Base-by-base conservation (phyloP, 2,888 invertebrate genomes). In the Phengaris alcon region DNA sequence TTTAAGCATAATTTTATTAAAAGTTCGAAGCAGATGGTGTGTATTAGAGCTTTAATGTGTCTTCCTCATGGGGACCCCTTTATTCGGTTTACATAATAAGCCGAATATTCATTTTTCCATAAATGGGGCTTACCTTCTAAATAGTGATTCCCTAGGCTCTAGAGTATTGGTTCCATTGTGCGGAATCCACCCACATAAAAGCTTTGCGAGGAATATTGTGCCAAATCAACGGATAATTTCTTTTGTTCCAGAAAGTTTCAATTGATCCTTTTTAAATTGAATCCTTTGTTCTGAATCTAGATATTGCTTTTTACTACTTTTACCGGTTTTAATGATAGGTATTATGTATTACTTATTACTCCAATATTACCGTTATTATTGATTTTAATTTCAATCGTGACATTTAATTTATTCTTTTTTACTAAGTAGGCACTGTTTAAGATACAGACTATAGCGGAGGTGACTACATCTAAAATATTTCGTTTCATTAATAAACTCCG, bases 81-180 rank as follows among this genome's bases (percentile, higher is more conserved):
- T 86, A 88, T 89, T 90, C 88, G 87, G 93, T 92, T 91, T 91
- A 91, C 90, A 92, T 92, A 88, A 91, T 88, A 89, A 88, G 83
- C 83, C 79, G 81, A 89, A 90, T 86, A 85, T 86, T 89, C 87
- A 87, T 90, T 90, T 92, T 92, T 91, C 87, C 91, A 87, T 91
- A 87, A 88, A 89, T 87, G 89, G 88, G 88, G 91, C 89, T 92
- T 91, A 91, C 88, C 87, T 82, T 85, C 87, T 88, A 87, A 90
- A 87, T 89, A 89, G 87, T 86, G 86, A 86, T 64, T 89, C 91
- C 88, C 88, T 72, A 75, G 87, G 84, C 91, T 88, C 88, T 72
- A 75, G 87, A 84, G 90, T 80, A 87, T 90, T 88, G 85, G 83
- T 82, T 85, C 84, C 83, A 88, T 91, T 91, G 81, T 81, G 73